Evolutionary conservation across 92 coral and sea anemone genomes (phyloP).

Genomic region (Epizoanthus scotinus): DNA sequence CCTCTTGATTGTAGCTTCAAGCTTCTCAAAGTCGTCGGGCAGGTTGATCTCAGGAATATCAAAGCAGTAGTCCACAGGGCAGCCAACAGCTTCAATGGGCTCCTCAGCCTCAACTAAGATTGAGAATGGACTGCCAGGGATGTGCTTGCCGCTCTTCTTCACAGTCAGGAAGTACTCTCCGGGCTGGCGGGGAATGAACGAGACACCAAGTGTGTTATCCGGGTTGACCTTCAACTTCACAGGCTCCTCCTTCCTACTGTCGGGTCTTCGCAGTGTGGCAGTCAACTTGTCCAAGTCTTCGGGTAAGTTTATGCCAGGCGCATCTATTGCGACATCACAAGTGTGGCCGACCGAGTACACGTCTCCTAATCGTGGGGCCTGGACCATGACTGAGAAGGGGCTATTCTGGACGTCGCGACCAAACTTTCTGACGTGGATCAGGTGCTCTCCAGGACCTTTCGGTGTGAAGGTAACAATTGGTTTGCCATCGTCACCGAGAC

Average conservation of each 20-base stretch:
- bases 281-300: constrained; percentile 74
- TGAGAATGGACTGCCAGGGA: constrained; percentile 99
- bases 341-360: constrained; percentile 95
- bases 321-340: constrained; percentile 73
- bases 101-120: constrained; percentile 97
- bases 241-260: constrained; percentile 85
- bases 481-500: constrained; percentile 79
- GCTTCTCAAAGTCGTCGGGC: constrained; percentile 85
- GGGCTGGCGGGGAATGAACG: constrained; percentile 92
- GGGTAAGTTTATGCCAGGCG: constrained; percentile 75
- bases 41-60: constrained; percentile 87
- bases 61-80: constrained; percentile 91
- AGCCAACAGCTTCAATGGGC: constrained; percentile 96
- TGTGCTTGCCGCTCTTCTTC: constrained; percentile 71
- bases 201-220: constrained; percentile 79
- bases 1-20: constrained; percentile 88
- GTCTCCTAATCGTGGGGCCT: constrained; percentile 95
- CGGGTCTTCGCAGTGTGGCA: constrained; percentile 92
- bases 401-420: constrained; percentile 92
- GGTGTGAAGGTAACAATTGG: constrained; percentile 89
- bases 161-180: constrained; percentile 94
- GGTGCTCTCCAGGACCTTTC: constrained; percentile 93
- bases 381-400: constrained; percentile 97
- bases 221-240: constrained; percentile 81
- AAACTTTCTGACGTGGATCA: constrained; percentile 83